A percentile compares a stretch with the other conserved stretches of the same genome.
Conservation (phyloP, 2,888 invertebrate genomes). For the Diarsia rubi region DNA sequence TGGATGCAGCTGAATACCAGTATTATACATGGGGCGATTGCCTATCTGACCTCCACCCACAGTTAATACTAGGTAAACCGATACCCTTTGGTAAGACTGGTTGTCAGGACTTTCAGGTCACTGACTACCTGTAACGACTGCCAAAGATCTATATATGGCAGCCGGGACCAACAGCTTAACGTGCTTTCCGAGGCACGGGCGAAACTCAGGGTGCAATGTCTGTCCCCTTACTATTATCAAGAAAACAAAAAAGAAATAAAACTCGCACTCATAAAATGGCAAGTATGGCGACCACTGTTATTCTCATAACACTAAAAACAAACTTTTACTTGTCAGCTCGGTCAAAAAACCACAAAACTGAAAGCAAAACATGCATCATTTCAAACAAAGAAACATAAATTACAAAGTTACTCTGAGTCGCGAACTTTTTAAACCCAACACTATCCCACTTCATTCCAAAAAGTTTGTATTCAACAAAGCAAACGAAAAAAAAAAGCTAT, state of each 20-base stretch:
- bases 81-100: too few species aligned
- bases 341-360: slow-evolving; percentile 58
- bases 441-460: slow-evolving; percentile 46
- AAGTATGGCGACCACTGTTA: slow-evolving; percentile 47
- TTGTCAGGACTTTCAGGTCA: too few species aligned
- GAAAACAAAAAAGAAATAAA: slow-evolving; percentile 27
- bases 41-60: too few species aligned
- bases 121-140: too few species aligned
- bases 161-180: too few species aligned
- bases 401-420: slow-evolving; percentile 71
- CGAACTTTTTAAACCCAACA: slow-evolving; percentile 50
- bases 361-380: slow-evolving; percentile 58
- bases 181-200: too few species aligned
- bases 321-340: slow-evolving; percentile 54
- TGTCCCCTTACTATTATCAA: not conserved
- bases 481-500: slow-evolving; percentile 43
- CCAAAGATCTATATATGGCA: too few species aligned
- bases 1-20: too few species aligned
- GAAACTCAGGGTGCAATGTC: too few species aligned
- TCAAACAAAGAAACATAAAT: slow-evolving; percentile 81
- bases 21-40: too few species aligned
- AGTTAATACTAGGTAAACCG: too few species aligned
- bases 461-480: slow-evolving; percentile 43
- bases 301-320: slow-evolving; percentile 30
- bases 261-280: slow-evolving; percentile 21